These are phyloP conservation scores for Gasterosteus aculeatus DNA, from an alignment of 2,113 vertebrate species.

Conservation along the genomic window DNA sequence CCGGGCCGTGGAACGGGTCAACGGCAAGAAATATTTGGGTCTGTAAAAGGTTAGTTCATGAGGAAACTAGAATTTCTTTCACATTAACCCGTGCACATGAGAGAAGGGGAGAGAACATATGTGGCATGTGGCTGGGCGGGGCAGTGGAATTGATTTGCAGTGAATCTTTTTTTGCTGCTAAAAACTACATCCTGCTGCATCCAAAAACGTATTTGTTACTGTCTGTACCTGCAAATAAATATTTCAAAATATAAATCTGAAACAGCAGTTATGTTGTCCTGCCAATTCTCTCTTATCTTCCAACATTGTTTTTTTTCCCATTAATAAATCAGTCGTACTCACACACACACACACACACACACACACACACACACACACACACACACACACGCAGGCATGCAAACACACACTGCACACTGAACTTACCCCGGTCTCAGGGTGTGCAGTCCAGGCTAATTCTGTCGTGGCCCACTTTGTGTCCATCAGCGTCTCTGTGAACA, in stretches of 20 bases:
- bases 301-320: neutral
- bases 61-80: conserved; percentile 17
- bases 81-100: conserved; percentile 20
- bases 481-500: conserved; percentile 92
- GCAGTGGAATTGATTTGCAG: conserved; percentile 45
- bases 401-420: neutral
- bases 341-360: too few relatives aligned
- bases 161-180: conserved; percentile 44
- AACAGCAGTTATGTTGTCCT: neutral
- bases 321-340: neutral
- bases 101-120: conserved; percentile 37
- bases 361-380: neutral
- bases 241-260: neutral
- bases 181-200: conserved; percentile 48
- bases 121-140: conserved; percentile 38
- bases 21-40: conserved; percentile 48
- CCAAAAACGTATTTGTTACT: conserved; percentile 10
- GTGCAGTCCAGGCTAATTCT: conserved; percentile 95
- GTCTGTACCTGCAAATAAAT: neutral
- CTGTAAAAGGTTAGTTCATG: conserved; percentile 35
- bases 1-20: conserved; percentile 44
- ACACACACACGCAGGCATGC: neutral
- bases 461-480: conserved; percentile 98
- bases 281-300: neutral
- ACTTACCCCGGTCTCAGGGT: conserved; percentile 97